Percentiles rank a stretch among this genome's conserved stretches.
Conservation (phyloP, 1,140 invertebrate genomes). For the Tetragonula clypearis region DNA sequence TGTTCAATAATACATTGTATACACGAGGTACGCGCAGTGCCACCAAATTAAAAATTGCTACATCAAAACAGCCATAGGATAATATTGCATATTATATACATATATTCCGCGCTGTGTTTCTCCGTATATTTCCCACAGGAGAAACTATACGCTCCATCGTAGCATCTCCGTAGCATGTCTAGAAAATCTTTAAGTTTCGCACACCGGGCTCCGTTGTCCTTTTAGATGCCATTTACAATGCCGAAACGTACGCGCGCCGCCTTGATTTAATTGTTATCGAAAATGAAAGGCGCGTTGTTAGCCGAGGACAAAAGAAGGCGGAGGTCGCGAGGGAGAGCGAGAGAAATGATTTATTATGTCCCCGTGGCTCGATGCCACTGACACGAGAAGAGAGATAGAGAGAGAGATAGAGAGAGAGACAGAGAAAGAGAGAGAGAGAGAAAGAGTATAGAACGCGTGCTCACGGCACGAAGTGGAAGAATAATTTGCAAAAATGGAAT, state of each 20-base stretch:
- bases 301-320: neutral
- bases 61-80: no score
- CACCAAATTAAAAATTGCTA: neutral
- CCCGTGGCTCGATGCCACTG: constrained; percentile 38
- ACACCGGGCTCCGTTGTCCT: neutral
- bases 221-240: neutral
- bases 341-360: constrained; percentile 63
- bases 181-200: neutral
- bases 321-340: neutral
- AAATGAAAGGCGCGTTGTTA: neutral
- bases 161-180: neutral
- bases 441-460: neutral
- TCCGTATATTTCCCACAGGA: neutral
- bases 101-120: neutral
- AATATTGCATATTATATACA: no score
- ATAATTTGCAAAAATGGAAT: constrained; percentile 70
- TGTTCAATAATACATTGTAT: no score
- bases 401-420: no score
- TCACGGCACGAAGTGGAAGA: constrained; percentile 49
- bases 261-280: constrained; percentile 10
- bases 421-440: constrained; percentile 31
- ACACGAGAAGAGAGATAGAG: constrained; percentile 8
- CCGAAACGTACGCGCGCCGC: neutral
- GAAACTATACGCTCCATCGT: neutral
- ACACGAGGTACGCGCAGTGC: no score